Evolutionary conservation across 1,140 invertebrate genomes (phyloP).

Genomic region (Microplitis mediator): DNA sequence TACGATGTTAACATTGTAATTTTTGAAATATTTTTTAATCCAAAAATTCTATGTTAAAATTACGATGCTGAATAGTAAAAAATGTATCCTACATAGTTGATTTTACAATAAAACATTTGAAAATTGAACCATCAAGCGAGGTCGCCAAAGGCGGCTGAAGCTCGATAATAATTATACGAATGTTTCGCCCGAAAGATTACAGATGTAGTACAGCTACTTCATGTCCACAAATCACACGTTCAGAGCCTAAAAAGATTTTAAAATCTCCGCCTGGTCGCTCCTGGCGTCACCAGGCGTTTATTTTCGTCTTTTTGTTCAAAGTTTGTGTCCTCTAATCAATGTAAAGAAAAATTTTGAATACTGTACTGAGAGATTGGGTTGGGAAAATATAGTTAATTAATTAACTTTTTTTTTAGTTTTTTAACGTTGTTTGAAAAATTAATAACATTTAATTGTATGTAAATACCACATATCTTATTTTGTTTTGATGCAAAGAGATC

Average conservation of each 20-base stretch:
- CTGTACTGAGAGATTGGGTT: background rate
- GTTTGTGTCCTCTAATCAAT: background rate
- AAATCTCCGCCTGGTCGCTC: background rate
- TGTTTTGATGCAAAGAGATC: background rate
- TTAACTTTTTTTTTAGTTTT: background rate
- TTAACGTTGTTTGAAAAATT: too few species aligned
- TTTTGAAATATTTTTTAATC: too few species aligned
- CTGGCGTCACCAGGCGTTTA: background rate
- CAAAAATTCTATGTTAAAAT: too few species aligned
- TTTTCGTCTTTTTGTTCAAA: background rate
- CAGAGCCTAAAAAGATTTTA: background rate
- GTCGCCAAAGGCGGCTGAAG: background rate
- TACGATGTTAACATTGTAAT: too few species aligned
- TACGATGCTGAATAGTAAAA: too few species aligned
- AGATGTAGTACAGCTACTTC: too few species aligned
- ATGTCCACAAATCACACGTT: background rate
- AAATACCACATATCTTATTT: background rate
- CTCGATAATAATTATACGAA: too few species aligned
- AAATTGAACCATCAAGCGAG: background rate
- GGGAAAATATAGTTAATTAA: background rate
- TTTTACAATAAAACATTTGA: too few species aligned
- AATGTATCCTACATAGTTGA: too few species aligned
- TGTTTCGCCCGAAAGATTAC: too few species aligned
- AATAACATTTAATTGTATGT: background rate
- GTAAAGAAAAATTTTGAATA: background rate